Evolutionary conservation across 1,140 invertebrate genomes (phyloP).

Genomic region (Cryptotermes secundus): DNA sequence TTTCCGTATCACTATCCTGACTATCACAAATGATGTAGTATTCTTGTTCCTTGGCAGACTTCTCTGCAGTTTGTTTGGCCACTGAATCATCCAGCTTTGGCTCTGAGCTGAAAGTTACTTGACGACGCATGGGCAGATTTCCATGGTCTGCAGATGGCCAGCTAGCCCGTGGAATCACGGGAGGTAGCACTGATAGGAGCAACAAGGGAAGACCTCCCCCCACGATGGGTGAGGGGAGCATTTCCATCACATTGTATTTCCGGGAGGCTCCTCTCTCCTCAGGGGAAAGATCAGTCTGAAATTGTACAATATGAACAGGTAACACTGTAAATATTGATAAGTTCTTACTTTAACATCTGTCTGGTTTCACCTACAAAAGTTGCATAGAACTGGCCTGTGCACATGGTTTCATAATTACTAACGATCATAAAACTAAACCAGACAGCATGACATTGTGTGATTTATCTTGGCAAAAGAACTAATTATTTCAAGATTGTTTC

Average conservation of each 20-base stretch:
- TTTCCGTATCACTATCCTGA: conserved; percentile 31
- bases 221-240: conserved; percentile 61
- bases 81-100: conserved; percentile 57
- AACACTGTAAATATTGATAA: no score
- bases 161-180: conserved; percentile 70
- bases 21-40: conserved; percentile 12
- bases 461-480: no score
- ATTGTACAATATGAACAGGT: background rate
- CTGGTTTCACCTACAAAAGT: no score
- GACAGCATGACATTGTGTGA: no score
- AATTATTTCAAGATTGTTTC: no score
- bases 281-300: background rate
- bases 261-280: background rate
- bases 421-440: no score
- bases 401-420: no score
- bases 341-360: no score
- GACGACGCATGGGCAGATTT: conserved; percentile 44
- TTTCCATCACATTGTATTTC: conserved; percentile 12
- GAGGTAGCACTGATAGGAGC: conserved; percentile 67
- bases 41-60: background rate
- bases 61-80: background rate
- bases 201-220: conserved; percentile 67
- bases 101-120: conserved; percentile 62
- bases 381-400: no score
- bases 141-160: conserved; percentile 68